A percentile compares a stretch with the other conserved stretches of the same genome.
These are phyloP conservation scores for Hyles lineata DNA, from an alignment of 2,888 invertebrate species.

Conservation along the genomic window DNA sequence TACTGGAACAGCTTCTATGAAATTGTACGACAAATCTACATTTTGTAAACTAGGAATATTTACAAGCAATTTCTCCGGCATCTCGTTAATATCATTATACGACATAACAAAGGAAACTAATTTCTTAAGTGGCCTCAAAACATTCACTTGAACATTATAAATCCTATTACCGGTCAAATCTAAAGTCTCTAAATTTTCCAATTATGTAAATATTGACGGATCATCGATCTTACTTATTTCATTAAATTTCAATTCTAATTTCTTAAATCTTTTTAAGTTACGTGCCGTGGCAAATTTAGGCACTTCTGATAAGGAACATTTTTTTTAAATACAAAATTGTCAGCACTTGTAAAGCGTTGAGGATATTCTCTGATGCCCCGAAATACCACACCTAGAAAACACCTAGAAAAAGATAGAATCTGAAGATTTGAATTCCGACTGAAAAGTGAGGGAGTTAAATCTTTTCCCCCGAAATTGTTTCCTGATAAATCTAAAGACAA, in stretches of 20 bases:
- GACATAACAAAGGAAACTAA: constrained; percentile 18
- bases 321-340: constrained; percentile 53
- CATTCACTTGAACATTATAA: constrained; percentile 24
- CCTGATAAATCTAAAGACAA: constrained; percentile 55
- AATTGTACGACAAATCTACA: constrained; percentile 66
- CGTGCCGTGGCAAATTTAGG: not conserved
- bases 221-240: not conserved
- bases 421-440: constrained; percentile 41
- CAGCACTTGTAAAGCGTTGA: constrained; percentile 49
- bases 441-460: constrained; percentile 49
- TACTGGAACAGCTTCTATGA: constrained; percentile 60
- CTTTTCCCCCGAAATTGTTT: constrained; percentile 55
- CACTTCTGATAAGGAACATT: constrained; percentile 44
- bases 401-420: constrained; percentile 50
- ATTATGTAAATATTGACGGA: constrained; percentile 18
- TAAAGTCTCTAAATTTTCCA: constrained; percentile 16
- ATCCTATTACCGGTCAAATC: constrained; percentile 20
- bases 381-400: constrained; percentile 53
- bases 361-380: constrained; percentile 45
- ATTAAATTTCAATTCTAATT: constrained; percentile 8
- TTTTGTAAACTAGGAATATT: constrained; percentile 57
- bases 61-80: constrained; percentile 59
- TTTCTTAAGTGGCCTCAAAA: constrained; percentile 35
- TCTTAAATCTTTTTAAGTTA: constrained; percentile 12
- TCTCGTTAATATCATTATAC: constrained; percentile 20